These are phyloP conservation scores for Laticauda colubrina DNA, from an alignment of 2,113 vertebrate genomes.

Conservation along the genomic window DNA sequence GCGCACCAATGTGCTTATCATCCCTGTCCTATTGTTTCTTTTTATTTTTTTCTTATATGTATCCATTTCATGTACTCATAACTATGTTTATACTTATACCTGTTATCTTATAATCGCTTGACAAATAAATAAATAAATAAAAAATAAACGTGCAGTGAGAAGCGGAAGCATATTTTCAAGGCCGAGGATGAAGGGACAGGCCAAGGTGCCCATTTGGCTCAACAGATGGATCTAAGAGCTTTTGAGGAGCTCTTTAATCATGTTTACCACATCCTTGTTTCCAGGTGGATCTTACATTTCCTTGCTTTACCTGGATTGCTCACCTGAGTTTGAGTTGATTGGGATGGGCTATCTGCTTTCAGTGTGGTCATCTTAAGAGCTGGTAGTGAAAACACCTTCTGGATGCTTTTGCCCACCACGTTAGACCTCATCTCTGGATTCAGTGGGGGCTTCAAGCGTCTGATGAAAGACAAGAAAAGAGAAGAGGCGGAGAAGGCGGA, in stretches of 20 bases:
- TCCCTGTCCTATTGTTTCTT: too few relatives aligned
- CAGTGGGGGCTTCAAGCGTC: not conserved
- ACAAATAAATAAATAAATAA: too few relatives aligned
- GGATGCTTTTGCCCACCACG: not conserved
- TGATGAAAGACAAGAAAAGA: not conserved
- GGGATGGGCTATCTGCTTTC: not conserved
- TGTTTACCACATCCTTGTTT: not conserved
- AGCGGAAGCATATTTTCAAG: not conserved
- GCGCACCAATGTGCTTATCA: too few relatives aligned
- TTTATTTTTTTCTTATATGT: too few relatives aligned
- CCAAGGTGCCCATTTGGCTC: not conserved
- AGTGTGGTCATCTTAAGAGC: not conserved
- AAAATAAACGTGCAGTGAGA: not conserved
- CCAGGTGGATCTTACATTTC: not conserved
- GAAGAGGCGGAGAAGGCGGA: too few relatives aligned
- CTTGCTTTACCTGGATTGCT: not conserved
- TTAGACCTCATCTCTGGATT: not conserved
- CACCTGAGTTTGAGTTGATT: not conserved
- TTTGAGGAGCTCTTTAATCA: not conserved
- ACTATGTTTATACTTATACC: too few relatives aligned
- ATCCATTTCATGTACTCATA: too few relatives aligned
- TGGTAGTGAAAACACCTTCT: not conserved
- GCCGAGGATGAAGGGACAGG: not conserved
- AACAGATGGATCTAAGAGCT: not conserved
- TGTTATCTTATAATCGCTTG: too few relatives aligned